A percentile compares a stretch with the other conserved stretches of the same genome.
phyloP scores from a whole-genome alignment of 1,140 invertebrate genomes.

The Cotesia typhae region DNA sequence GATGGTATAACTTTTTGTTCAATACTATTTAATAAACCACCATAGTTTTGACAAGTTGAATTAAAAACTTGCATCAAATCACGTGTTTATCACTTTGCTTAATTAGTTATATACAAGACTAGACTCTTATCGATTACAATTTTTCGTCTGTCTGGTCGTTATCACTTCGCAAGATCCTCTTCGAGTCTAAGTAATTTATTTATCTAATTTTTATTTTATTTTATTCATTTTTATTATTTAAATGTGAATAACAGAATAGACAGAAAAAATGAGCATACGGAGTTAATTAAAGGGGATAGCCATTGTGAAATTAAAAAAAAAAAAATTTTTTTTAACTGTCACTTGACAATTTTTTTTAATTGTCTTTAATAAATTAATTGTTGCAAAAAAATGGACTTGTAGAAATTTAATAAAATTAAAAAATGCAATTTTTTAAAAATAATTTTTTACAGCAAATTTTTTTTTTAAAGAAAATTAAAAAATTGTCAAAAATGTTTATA shows the following conservation, averaged over 20 bases:
- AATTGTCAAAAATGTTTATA: too few relatives aligned
- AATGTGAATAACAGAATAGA: background rate
- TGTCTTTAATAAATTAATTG: too few relatives aligned
- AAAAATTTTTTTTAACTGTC: too few relatives aligned
- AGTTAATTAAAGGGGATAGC: background rate
- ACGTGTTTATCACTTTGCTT: constrained; percentile 27
- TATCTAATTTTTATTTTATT: constrained; percentile 2
- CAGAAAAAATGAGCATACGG: constrained; percentile 40
- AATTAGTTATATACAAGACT: constrained; percentile 34
- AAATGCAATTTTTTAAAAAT: too few relatives aligned
- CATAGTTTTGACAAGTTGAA: too few relatives aligned
- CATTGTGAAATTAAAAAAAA: too few relatives aligned
- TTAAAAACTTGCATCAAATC: too few relatives aligned
- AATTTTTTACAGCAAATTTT: too few relatives aligned
- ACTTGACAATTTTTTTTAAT: too few relatives aligned
- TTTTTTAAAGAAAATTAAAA: too few relatives aligned
- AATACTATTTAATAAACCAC: constrained; percentile 1
- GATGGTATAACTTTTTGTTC: background rate
- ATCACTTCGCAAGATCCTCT: background rate
- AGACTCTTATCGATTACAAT: constrained; percentile 38
- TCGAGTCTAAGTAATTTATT: background rate
- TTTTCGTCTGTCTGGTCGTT: constrained; percentile 23
- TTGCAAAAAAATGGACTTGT: too few relatives aligned
- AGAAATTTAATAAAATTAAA: too few relatives aligned
- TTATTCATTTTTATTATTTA: background rate